Percentiles rank a stretch among this genome's conserved stretches.
Evolutionary conservation across 2,113 vertebrate genomes (phyloP).

Genomic region (Chascanopsetta lugubris): DNA sequence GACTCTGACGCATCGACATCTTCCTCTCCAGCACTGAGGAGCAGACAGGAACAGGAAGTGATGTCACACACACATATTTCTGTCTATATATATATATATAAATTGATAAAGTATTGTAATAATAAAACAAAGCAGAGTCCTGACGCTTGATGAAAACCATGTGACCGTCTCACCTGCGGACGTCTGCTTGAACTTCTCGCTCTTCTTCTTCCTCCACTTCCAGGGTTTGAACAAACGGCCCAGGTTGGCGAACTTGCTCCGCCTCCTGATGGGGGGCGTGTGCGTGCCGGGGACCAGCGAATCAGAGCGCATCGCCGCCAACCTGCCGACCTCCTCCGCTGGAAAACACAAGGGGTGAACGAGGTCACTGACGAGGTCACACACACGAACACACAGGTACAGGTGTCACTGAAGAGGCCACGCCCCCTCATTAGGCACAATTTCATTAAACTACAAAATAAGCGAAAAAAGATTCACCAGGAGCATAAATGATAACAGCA

Average conservation of each 20-base stretch:
- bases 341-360: constrained; percentile 18
- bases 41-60: constrained; percentile 9
- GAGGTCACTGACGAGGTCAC: background rate
- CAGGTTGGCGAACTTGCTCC: constrained; percentile 94
- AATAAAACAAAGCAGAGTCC: background rate
- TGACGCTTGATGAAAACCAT: too few relatives aligned
- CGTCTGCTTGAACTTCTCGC: constrained; percentile 97
- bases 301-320: constrained; percentile 97
- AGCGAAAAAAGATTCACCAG: too few relatives aligned
- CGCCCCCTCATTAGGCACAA: too few relatives aligned
- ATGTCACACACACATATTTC: background rate
- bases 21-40: constrained; percentile 94
- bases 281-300: constrained; percentile 97
- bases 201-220: constrained; percentile 99
- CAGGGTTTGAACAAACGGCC: constrained; percentile 97
- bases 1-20: constrained; percentile 97
- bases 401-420: too few relatives aligned
- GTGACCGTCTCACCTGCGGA: constrained; percentile 95
- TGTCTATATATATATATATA: too few relatives aligned
- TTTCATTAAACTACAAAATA: too few relatives aligned
- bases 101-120: too few relatives aligned
- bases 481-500: too few relatives aligned
- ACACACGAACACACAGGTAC: too few relatives aligned
- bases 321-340: constrained; percentile 96
- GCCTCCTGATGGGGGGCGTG: constrained; percentile 94